These are phyloP conservation scores for Etheostoma nigrum DNA, from an alignment of 2,797 vertebrate genomes.

Conservation along the genomic window DNA sequence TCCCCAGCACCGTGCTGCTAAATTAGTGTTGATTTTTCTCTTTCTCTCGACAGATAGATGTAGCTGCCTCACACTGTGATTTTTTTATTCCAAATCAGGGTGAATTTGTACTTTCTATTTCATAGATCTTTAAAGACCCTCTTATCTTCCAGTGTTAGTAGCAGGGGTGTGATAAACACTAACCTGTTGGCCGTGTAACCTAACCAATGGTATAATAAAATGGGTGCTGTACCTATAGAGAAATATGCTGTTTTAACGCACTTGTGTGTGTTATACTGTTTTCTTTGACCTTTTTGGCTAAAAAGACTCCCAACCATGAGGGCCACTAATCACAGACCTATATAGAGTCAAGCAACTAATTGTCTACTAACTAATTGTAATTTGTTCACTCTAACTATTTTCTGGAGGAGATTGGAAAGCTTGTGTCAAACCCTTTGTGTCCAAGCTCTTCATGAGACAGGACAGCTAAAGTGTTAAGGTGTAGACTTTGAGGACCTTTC, in stretches of 20 bases:
- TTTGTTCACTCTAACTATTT: conserved; percentile 48
- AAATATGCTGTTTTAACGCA: background rate
- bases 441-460: conserved; percentile 64
- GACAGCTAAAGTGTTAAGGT: conserved; percentile 67
- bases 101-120: conserved; percentile 10
- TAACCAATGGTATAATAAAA: background rate
- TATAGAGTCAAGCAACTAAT: conserved; percentile 37
- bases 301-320: conserved; percentile 18
- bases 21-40: conserved; percentile 31
- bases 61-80: conserved; percentile 9
- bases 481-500: conserved; percentile 68
- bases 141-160: conserved; percentile 18
- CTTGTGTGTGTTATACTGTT: background rate
- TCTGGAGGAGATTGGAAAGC: conserved; percentile 65
- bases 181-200: conserved; percentile 1
- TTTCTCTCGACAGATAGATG: conserved; percentile 17
- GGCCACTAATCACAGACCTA: conserved; percentile 23
- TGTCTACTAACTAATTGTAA: conserved; percentile 9
- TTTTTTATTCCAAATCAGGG: conserved; percentile 10
- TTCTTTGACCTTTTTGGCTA: conserved; percentile 11
- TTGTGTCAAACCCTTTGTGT: conserved; percentile 66
- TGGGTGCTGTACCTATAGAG: background rate
- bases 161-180: conserved; percentile 4
- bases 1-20: conserved; percentile 47
- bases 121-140: conserved; percentile 15